Evolutionary conservation across 2,888 invertebrate genomes (phyloP).

Genomic region (Lathronympha strigana): DNA sequence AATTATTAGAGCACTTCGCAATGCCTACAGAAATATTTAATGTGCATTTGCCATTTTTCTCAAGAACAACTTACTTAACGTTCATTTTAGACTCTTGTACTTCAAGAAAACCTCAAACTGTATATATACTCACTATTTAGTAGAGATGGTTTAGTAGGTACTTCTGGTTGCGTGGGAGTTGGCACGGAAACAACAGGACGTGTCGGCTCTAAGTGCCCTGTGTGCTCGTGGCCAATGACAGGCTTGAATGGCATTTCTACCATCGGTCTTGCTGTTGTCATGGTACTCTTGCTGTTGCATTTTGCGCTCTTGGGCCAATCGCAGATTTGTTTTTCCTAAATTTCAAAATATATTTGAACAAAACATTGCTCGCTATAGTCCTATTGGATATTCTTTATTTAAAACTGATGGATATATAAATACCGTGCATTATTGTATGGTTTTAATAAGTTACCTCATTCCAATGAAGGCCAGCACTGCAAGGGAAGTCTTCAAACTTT

Average conservation of each 20-base stretch:
- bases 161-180: slow-evolving; percentile 62
- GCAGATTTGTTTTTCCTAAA: slow-evolving; percentile 85
- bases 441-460: slow-evolving; percentile 78
- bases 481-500: slow-evolving; percentile 88
- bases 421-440: not conserved
- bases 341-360: too few relatives aligned
- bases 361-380: too few relatives aligned
- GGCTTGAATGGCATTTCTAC: slow-evolving; percentile 47
- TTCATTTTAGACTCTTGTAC: too few relatives aligned
- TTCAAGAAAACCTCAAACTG: too few relatives aligned
- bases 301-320: slow-evolving; percentile 89
- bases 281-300: slow-evolving; percentile 73
- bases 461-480: slow-evolving; percentile 90
- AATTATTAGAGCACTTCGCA: too few relatives aligned
- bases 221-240: slow-evolving; percentile 36
- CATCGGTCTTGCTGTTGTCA: slow-evolving; percentile 54
- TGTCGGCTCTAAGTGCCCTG: slow-evolving; percentile 38
- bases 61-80: too few relatives aligned
- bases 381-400: too few relatives aligned
- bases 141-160: slow-evolving; percentile 61
- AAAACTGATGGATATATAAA: too few relatives aligned
- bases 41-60: too few relatives aligned
- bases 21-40: too few relatives aligned
- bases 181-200: slow-evolving; percentile 59
- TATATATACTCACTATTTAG: slow-evolving; percentile 64